Base-by-base conservation (phyloP, 2,888 invertebrate species). In the Leptogaster cylindrica region DNA sequence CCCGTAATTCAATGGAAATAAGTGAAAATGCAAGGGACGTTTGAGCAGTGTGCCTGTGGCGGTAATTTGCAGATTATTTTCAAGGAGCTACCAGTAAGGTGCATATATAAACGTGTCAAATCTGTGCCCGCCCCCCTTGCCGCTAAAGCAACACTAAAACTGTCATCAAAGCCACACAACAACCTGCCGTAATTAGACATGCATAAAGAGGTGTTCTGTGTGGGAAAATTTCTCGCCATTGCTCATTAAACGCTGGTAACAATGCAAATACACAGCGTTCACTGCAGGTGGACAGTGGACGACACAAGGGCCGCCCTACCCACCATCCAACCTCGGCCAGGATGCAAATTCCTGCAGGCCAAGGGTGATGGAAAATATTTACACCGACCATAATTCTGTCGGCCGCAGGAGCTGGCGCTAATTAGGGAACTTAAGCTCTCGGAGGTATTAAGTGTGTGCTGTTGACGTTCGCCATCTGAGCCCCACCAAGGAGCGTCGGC, bases 141-240 rank as follows among this genome's bases (percentile, higher is more conserved):
- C 28, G 31, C 7, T 12, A 20, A n/a, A 36, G 55, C n/a, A 33
- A 7, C 18, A 36, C 36, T 55, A 55, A 39, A 36, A 5, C 55
- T 36, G 36, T 39, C 55, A 39, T 36, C 55, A 55, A 36, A 55
- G 55, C 55, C 55, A 20, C 55, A 39, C 25, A 55, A 55, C 55
- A 55, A 55, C 55, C 36, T 55, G 61, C 61, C 16, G 61, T 61
- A 61, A 61, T 61, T 61, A 61, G 71, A 67, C 71, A 68, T 70
- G 70, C 71, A 72, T 71, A 55, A 55, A 71, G 70, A 71, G 70
- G 71, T 72, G 68, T 69, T 71, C 61, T 69, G 67, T 72, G 72
- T 66, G 72, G 71, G 70, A 71, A 71, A 72, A 71, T 71, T 72
- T 72, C 71, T 72, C 72, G 65, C 72, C 71, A 72, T 71, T 70